A percentile compares a stretch with the other conserved stretches of the same genome.
These are phyloP conservation scores for Calameuta pallipes DNA, from an alignment of 2,888 invertebrate species.

Conservation along the genomic window DNA sequence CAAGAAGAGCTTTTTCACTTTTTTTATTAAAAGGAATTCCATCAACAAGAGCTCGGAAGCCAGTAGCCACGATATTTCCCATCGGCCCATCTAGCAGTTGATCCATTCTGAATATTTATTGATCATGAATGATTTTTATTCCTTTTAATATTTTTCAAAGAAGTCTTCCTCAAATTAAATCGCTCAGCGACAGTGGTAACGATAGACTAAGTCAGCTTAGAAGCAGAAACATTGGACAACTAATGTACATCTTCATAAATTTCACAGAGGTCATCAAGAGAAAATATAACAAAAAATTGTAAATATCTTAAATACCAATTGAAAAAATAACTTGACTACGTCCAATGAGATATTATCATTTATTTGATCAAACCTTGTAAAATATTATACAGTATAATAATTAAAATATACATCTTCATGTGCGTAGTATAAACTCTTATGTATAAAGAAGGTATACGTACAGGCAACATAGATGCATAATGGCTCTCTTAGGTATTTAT, in stretches of 20 bases:
- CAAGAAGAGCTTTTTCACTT: constrained; percentile 5
- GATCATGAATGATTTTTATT: not conserved
- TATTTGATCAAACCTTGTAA: constrained; percentile 12
- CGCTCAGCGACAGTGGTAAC: not conserved
- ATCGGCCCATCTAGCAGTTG: constrained; percentile 31
- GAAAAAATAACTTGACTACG: not conserved
- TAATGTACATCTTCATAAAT: not conserved
- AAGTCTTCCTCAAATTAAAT: not conserved
- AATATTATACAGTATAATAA: constrained; percentile 22
- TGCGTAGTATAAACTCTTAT: constrained; percentile 10
- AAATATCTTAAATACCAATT: not conserved
- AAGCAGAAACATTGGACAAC: not conserved
- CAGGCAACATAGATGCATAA: constrained; percentile 18
- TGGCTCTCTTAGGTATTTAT: constrained; percentile 6
- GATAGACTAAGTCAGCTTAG: not conserved
- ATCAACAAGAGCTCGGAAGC: constrained; percentile 30
- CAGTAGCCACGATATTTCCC: constrained; percentile 35
- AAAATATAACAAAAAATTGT: not conserved
- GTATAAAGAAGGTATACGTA: constrained; percentile 8
- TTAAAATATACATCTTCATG: constrained; percentile 21
- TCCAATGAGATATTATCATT: constrained; percentile 11
- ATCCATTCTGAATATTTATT: not conserved
- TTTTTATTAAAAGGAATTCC: constrained; percentile 27
- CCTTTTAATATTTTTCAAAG: not conserved
- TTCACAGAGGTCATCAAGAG: not conserved